Conservation (phyloP, 2,888 invertebrate genomes). For the Rhabditoides inermis region DNA sequence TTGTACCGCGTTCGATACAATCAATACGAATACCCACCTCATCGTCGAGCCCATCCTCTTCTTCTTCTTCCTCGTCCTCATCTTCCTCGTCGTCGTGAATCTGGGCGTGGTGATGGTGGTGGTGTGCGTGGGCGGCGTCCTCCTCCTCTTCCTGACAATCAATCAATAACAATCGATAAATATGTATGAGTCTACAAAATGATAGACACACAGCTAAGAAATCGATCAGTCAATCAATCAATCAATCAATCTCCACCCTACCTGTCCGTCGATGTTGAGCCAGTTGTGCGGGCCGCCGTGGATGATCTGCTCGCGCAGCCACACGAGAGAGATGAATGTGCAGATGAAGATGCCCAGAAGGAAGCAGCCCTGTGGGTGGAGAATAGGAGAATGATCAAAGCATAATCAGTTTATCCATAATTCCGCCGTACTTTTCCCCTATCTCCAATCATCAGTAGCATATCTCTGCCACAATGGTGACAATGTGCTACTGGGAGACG, state of each 20-base stretch:
- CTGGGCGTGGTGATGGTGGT: conserved; percentile 5
- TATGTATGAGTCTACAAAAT: too few species aligned
- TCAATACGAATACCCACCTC: conserved; percentile 11
- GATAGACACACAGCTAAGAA: too few species aligned
- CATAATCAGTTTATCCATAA: too few species aligned
- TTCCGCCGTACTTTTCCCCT: too few species aligned
- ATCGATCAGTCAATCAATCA: too few species aligned
- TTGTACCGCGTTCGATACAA: too few species aligned
- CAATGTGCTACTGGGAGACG: too few species aligned
- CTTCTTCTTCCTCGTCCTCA: conserved; percentile 8
- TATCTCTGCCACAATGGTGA: too few species aligned
- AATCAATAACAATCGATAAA: too few species aligned
- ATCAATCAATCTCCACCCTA: too few species aligned
- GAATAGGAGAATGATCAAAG: not conserved
- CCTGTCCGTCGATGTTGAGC: conserved; percentile 23
- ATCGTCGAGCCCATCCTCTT: conserved; percentile 1
- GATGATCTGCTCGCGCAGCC: conserved; percentile 78
- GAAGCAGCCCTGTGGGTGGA: conserved; percentile 78
- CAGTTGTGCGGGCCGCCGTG: conserved; percentile 31
- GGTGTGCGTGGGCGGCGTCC: conserved; percentile 8
- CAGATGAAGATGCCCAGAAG: conserved; percentile 81
- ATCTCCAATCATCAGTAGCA: too few species aligned
- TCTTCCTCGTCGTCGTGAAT: conserved; percentile 8
- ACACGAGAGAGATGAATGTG: conserved; percentile 83
- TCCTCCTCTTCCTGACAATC: conserved; percentile 15